Conservation (phyloP, 92 coral and sea anemone species). For the Micromussa lordhowensis region DNA sequence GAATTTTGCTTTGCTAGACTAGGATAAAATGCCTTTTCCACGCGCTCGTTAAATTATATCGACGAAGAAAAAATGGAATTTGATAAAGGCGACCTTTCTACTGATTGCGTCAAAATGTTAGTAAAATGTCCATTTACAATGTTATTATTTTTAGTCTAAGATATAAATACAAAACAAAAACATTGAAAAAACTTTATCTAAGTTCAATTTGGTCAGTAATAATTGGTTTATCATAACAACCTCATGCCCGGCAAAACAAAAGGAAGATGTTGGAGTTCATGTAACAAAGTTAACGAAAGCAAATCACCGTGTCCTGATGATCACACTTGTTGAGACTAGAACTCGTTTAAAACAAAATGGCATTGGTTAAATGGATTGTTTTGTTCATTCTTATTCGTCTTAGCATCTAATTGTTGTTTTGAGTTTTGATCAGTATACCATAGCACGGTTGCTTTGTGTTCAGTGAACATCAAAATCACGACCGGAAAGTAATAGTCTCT, state of each 20-base stretch:
- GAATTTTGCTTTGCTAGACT: not conserved
- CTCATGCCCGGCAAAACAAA: not conserved
- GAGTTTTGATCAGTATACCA: not conserved
- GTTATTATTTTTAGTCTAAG: not conserved
- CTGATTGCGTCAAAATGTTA: not conserved
- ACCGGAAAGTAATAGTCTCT: constrained; percentile 14
- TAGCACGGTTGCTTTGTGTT: constrained; percentile 4
- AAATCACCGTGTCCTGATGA: not conserved
- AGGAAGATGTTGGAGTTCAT: not conserved
- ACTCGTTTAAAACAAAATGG: constrained; percentile 9
- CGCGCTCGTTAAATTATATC: not conserved
- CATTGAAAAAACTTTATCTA: not conserved
- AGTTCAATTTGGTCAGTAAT: not conserved
- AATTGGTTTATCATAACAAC: not conserved
- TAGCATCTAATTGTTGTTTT: not conserved
- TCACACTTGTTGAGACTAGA: constrained; percentile 31
- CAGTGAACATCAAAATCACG: constrained; percentile 33
- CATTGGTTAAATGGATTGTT: not conserved
- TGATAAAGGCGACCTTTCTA: not conserved
- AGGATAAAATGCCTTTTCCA: not conserved
- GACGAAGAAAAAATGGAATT: not conserved
- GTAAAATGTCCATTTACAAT: not conserved
- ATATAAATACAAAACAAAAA: not conserved
- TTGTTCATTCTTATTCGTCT: not conserved
- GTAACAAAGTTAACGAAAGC: not conserved